phyloP scores from a whole-genome alignment of 2,797 vertebrate species.

The Acrossocheilus fasciatus region DNA sequence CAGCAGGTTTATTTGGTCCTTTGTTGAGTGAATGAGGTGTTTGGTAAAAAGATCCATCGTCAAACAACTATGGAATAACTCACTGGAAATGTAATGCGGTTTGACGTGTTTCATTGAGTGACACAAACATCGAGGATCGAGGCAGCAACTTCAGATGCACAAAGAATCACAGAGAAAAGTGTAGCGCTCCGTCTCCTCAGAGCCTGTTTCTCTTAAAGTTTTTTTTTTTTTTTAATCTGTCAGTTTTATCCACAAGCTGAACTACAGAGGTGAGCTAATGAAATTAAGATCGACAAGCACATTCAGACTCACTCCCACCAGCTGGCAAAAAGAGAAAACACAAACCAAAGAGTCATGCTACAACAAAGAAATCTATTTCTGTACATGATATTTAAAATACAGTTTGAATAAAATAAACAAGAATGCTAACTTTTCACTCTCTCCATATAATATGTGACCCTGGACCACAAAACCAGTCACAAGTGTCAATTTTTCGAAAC shows the following conservation, averaged over 20 bases:
- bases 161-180: neutral
- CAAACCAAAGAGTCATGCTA: neutral
- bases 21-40: slow-evolving; percentile 21
- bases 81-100: neutral
- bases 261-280: slow-evolving; percentile 66
- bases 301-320: slow-evolving; percentile 50
- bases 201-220: slow-evolving; percentile 15
- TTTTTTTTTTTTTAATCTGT: slow-evolving; percentile 64
- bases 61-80: slow-evolving; percentile 34
- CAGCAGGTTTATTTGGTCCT: slow-evolving; percentile 35
- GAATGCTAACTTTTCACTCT: neutral
- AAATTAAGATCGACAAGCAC: slow-evolving; percentile 75
- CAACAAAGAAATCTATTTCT: neutral
- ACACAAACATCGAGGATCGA: neutral
- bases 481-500: too few species aligned
- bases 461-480: too few species aligned
- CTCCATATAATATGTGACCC: neutral
- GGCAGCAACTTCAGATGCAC: slow-evolving; percentile 4
- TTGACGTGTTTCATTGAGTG: slow-evolving; percentile 9
- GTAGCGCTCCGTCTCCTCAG: neutral
- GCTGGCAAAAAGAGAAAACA: slow-evolving; percentile 1
- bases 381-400: neutral
- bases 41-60: slow-evolving; percentile 37
- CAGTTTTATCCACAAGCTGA: slow-evolving; percentile 64
- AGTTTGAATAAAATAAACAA: neutral